These are phyloP conservation scores for Ochropleura leucogaster DNA, from an alignment of 2,888 invertebrate genomes.

Conservation along the genomic window DNA sequence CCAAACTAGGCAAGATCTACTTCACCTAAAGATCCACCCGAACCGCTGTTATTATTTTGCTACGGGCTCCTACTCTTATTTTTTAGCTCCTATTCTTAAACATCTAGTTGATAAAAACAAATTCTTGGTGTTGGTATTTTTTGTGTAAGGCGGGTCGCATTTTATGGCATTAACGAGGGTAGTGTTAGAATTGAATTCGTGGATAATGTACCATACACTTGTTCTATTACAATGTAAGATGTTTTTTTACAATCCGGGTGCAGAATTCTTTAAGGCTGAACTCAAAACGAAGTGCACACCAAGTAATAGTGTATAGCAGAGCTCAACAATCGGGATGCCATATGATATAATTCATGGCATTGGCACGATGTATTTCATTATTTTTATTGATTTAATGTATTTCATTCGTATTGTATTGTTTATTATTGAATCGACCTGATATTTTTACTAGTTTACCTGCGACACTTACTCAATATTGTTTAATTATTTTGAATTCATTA, in stretches of 20 bases:
- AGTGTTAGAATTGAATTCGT: neutral
- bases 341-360: too few species aligned
- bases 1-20: too few species aligned
- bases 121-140: conserved; percentile 10
- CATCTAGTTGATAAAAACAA: conserved; percentile 12
- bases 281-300: neutral
- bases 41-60: too few species aligned
- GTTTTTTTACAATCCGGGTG: neutral
- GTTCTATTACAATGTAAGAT: neutral
- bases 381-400: too few species aligned
- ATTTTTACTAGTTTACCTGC: too few species aligned
- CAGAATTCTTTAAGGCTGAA: neutral
- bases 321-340: neutral
- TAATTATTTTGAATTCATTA: too few species aligned
- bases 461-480: too few species aligned
- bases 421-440: too few species aligned
- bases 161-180: conserved; percentile 9
- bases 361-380: too few species aligned
- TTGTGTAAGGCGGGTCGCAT: conserved; percentile 1
- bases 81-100: conserved; percentile 12
- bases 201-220: neutral
- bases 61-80: too few species aligned
- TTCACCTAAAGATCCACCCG: too few species aligned
- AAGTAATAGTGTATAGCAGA: neutral
- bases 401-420: too few species aligned